Conservation (phyloP, 2,888 invertebrate genomes). For the Sceliomorpha sp. region DNA sequence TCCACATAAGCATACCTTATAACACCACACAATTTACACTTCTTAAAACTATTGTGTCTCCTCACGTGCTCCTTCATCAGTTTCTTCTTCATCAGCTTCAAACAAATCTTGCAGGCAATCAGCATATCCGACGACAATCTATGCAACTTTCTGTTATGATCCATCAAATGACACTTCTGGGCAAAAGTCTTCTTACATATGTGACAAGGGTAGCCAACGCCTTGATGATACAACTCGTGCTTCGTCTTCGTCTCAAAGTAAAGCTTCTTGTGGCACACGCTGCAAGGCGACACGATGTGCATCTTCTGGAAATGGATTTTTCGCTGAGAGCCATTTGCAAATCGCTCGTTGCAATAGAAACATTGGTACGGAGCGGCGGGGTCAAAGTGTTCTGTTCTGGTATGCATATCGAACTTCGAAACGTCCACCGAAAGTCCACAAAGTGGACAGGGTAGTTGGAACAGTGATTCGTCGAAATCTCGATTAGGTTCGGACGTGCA, state of each 20-base stretch:
- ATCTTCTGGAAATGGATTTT: conserved; percentile 55
- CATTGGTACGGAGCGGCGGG: conserved; percentile 58
- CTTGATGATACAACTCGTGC: conserved; percentile 70
- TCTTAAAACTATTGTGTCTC: conserved; percentile 23
- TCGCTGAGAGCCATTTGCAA: conserved; percentile 51
- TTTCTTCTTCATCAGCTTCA: conserved; percentile 40
- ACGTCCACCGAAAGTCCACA: conserved; percentile 51
- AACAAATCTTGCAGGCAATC: conserved; percentile 58
- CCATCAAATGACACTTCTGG: conserved; percentile 32
- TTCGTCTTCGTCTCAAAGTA: conserved; percentile 39
- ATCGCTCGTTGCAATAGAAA: conserved; percentile 61
- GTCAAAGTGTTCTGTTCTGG: conserved; percentile 59
- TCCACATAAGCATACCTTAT: conserved; percentile 14
- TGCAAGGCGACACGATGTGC: conserved; percentile 57
- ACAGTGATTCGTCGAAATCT: conserved; percentile 38
- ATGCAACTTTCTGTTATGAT: conserved; percentile 55
- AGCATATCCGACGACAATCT: conserved; percentile 8
- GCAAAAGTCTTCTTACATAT: conserved; percentile 66
- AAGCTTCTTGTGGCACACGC: conserved; percentile 56
- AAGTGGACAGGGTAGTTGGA: conserved; percentile 52
- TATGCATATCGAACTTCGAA: conserved; percentile 63
- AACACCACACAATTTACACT: conserved; percentile 54
- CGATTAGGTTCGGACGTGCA: conserved; percentile 53
- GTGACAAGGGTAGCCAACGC: conserved; percentile 71
- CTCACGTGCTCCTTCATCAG: conserved; percentile 54